phyloP scores from a whole-genome alignment of 2,797 vertebrate genomes.

The Coreius guichenoti region DNA sequence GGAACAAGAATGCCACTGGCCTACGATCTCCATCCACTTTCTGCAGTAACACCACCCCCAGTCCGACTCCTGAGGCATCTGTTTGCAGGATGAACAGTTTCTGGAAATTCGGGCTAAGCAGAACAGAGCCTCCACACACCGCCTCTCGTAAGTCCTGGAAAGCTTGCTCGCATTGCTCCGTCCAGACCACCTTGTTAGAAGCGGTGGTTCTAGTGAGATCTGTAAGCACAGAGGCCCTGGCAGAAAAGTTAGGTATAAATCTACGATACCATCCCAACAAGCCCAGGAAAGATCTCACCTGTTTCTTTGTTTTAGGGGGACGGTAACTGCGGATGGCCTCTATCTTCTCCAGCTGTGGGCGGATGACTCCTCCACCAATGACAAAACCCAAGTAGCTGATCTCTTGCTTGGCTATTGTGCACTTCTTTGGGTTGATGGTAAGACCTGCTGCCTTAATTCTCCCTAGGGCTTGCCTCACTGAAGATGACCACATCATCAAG shows the following conservation, averaged over 20 bases:
- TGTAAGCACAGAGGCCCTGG: not conserved
- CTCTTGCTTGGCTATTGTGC: not conserved
- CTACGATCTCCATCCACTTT: not conserved
- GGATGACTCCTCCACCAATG: not conserved
- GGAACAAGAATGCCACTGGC: not conserved
- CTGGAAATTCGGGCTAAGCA: not conserved
- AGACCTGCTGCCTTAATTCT: not conserved
- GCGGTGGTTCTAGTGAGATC: not conserved
- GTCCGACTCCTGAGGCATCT: not conserved
- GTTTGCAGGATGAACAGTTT: not conserved
- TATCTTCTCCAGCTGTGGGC: not conserved
- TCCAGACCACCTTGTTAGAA: not conserved
- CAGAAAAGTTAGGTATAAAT: not conserved
- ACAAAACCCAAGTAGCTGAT: not conserved
- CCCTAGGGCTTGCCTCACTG: not conserved
- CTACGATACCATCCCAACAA: not conserved
- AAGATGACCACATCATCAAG: not conserved
- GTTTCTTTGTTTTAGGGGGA: not conserved
- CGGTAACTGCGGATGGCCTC: not conserved
- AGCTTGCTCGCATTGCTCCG: not conserved
- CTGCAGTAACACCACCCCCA: not conserved
- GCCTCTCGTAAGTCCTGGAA: not conserved
- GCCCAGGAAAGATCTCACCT: not conserved
- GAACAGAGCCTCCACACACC: not conserved
- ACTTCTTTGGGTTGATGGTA: not conserved